These are phyloP conservation scores for Hypselothyrea guttata DNA, from an alignment of 2,888 invertebrate genomes.

Conservation along the genomic window DNA sequence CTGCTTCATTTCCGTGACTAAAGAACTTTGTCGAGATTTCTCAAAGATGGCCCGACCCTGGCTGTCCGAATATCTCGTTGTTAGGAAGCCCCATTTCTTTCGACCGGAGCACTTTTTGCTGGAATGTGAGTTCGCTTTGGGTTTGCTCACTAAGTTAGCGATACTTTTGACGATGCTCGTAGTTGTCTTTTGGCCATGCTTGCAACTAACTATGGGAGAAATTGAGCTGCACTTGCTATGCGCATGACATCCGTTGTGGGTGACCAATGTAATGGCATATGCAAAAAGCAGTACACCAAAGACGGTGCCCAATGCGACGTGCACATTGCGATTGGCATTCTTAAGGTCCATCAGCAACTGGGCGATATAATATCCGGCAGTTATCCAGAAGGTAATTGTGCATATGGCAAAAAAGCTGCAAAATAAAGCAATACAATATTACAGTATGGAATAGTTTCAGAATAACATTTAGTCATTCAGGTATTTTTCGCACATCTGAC, in stretches of 20 bases:
- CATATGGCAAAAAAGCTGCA: constrained; percentile 68
- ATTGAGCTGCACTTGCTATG: not conserved
- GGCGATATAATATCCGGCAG: constrained; percentile 50
- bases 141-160: not conserved
- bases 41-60: constrained; percentile 67
- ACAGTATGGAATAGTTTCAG: too few relatives aligned
- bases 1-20: constrained; percentile 75
- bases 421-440: too few relatives aligned
- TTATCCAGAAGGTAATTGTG: constrained; percentile 70
- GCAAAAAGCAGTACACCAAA: constrained; percentile 43
- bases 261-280: constrained; percentile 44
- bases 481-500: too few relatives aligned
- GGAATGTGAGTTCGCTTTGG: not conserved
- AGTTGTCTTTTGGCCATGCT: not conserved
- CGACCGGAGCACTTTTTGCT: too few relatives aligned
- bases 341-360: constrained; percentile 48
- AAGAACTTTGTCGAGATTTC: constrained; percentile 56
- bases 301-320: constrained; percentile 45
- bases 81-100: not conserved
- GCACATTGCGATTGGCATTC: constrained; percentile 56
- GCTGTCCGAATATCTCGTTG: constrained; percentile 38
- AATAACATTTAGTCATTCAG: too few relatives aligned
- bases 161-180: not conserved
- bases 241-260: constrained; percentile 8
- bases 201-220: not conserved